These are phyloP conservation scores for Aplysina aerophoba DNA, from an alignment of 37 sponge, comb jelly and placozoan species.

Conservation along the genomic window DNA sequence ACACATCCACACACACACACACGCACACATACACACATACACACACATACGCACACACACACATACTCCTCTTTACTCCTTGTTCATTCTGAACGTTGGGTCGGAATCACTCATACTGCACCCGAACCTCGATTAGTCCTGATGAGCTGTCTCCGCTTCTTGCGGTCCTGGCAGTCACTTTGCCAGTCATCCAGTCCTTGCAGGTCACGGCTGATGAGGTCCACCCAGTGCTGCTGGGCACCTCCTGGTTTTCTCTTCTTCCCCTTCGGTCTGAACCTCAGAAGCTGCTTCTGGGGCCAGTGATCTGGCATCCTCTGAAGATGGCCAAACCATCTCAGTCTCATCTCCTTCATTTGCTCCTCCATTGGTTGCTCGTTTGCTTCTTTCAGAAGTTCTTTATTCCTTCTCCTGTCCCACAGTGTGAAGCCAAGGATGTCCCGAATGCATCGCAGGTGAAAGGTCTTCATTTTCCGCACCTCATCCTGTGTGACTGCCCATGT, in stretches of 20 bases:
- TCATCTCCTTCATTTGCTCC: slow-evolving; percentile 17
- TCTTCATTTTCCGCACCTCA: slow-evolving; percentile 10
- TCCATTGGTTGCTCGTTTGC: slow-evolving; percentile 14
- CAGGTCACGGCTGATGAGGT: slow-evolving; percentile 25
- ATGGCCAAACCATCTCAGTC: slow-evolving; percentile 27
- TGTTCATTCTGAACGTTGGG: slow-evolving; percentile 17
- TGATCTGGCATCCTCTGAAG: slow-evolving; percentile 28
- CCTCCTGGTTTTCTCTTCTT: slow-evolving; percentile 25
- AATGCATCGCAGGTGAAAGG: slow-evolving; percentile 23
- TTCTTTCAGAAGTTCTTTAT: slow-evolving; percentile 5
- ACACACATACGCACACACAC: slow-evolving; percentile 26
- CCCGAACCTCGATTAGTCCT: background rate
- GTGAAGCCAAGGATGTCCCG: slow-evolving; percentile 29
- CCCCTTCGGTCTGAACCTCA: slow-evolving; percentile 19
- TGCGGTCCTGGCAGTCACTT: slow-evolving; percentile 6
- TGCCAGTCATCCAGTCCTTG: slow-evolving; percentile 25
- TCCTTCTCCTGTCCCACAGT: slow-evolving; percentile 15
- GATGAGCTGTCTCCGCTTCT: slow-evolving; percentile 19
- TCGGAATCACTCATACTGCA: slow-evolving; percentile 5
- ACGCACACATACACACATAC: background rate
- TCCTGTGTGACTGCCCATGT: slow-evolving; percentile 21
- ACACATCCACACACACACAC: background rate
- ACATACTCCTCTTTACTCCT: background rate
- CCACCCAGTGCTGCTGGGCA: slow-evolving; percentile 19
- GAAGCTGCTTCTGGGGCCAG: slow-evolving; percentile 17